Base-by-base conservation (phyloP, 2,113 vertebrate species). In the Chaetodon trifascialis region DNA sequence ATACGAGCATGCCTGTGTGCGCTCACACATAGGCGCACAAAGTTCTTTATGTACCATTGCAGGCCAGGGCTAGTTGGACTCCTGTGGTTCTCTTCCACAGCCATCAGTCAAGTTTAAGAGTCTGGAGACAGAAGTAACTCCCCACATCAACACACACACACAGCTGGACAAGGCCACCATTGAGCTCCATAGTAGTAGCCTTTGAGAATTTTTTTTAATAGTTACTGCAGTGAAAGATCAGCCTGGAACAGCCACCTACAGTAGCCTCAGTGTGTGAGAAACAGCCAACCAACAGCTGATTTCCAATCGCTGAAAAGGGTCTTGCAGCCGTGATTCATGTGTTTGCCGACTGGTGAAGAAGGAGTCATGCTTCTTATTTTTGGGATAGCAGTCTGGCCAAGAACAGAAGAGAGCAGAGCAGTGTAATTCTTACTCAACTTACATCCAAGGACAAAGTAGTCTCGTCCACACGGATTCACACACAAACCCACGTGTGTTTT, bases 31-130 rank as follows among this genome's bases (percentile, higher is more conserved):
- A 40, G 49, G 76, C 30, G 44, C 67, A 49, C 52, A 74, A 59
- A 49, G 23, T 65, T 66, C 63, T 69, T 77, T 76, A 86, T 86
- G 75, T 80, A 67, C 78, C 79, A 80, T 81, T 88, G 64, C 42
- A 80, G 80, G 63, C 67, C 40, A 81, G 76, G 81, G 78, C 81
- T 55, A 75, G 64, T 62, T 77, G 71, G 76, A 67, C 86, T 91
- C 88, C 84, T 89, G 88, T 56, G 76, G 85, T 78, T 90, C 76
- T 73, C 63, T 7, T 86, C 77, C 67, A 73, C 66, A 79, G 82
- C 64, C 89, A 89, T 91, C 84, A 90, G 65, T 91, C 88, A 90
- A 79, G 80, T 92, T 89, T 93, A 82, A 72, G 87, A 90, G 82
- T 65, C 69, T 76, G 44, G 47, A 74, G 73, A 82, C 76, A 74